Base-by-base conservation (phyloP, 2,113 vertebrate species). In the Ceyx margarethae region DNA sequence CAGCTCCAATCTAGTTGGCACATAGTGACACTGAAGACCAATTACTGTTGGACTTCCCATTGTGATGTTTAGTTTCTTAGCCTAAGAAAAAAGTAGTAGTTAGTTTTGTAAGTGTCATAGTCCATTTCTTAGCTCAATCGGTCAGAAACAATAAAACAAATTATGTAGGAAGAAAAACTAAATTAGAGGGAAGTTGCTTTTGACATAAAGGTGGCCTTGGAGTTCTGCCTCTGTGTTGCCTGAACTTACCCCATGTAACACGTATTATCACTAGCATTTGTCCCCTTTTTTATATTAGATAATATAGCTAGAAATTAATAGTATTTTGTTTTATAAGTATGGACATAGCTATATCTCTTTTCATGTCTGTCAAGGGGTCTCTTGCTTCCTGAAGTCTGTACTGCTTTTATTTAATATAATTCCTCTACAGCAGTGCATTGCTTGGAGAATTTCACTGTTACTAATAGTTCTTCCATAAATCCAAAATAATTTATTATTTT, bases 11-110 rank as follows among this genome's bases (percentile, higher is more conserved):
- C 65, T 43, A 6, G 33, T 19, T 91, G 77, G 61, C 1, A 3
- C 35, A 19, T 21, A 58, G 60, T 94, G 91, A 81, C 91, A 81
- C 87, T 91, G 85, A 91, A 94, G 78, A 81, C 91, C 91, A 95
- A 89, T 96, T 95, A 93, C 74, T 80, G 31, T 2, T 87, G 45
- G 62, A 68, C 58, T 46, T 94, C 45, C 72, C 69, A 50, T 92
- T 95, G 87, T 67, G 68, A 5, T 90, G 67, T 72, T 90, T 81
- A 69, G 81, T 42, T 95, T 91, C 72, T 90, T 48, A 81, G 77
- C 45, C 25, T 93, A 90, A 77, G 46, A 40, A 77, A 31, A 57
- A 33, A 64, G 25, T 23, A 87, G 33, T 91, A 92, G 94, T 96
- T 95, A 87, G 45, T 83, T 96, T 83, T 87, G 10, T 62, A 90